phyloP scores from a whole-genome alignment of 2,797 vertebrate genomes.

The Chaunax sp. region DNA sequence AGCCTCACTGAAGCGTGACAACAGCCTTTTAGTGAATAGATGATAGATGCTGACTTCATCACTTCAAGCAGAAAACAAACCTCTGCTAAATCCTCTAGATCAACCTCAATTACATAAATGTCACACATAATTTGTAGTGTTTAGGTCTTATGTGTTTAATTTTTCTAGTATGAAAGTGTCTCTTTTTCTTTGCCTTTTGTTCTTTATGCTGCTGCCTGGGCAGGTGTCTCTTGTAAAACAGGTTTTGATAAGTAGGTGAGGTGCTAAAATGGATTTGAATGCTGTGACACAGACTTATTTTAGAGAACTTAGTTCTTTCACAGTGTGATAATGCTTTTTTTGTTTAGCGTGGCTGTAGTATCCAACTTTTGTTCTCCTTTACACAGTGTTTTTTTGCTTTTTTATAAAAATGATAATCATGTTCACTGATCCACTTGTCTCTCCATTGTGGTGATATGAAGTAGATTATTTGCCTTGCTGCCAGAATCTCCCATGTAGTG shows the following conservation, averaged over 20 bases:
- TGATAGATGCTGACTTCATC: conserved; percentile 19
- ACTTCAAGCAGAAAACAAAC: neutral
- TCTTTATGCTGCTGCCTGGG: conserved; percentile 49
- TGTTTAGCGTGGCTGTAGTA: conserved; percentile 1
- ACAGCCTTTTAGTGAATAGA: conserved; percentile 33
- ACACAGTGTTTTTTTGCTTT: conserved; percentile 32
- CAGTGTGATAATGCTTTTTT: conserved; percentile 22
- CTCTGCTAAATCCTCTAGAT: conserved; percentile 16
- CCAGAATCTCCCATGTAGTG: conserved; percentile 48
- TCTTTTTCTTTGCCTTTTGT: conserved; percentile 43
- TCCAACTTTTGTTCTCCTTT: neutral
- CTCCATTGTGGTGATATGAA: conserved; percentile 35
- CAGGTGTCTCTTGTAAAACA: conserved; percentile 72
- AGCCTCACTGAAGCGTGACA: conserved; percentile 48
- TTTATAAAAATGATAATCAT: conserved; percentile 33
- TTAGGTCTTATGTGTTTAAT: conserved; percentile 10
- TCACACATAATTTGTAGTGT: neutral
- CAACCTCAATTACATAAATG: neutral
- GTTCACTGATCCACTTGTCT: conserved; percentile 44
- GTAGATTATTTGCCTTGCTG: conserved; percentile 27
- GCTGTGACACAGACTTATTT: conserved; percentile 30
- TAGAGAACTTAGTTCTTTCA: conserved; percentile 18
- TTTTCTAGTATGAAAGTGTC: conserved; percentile 19
- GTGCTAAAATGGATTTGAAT: conserved; percentile 55
- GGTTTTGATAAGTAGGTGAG: conserved; percentile 73